Evolutionary conservation across 2,888 invertebrate species (phyloP), one percentile per base, ranked within the genome.

Genomic region (Heliconius cydno): DNA sequence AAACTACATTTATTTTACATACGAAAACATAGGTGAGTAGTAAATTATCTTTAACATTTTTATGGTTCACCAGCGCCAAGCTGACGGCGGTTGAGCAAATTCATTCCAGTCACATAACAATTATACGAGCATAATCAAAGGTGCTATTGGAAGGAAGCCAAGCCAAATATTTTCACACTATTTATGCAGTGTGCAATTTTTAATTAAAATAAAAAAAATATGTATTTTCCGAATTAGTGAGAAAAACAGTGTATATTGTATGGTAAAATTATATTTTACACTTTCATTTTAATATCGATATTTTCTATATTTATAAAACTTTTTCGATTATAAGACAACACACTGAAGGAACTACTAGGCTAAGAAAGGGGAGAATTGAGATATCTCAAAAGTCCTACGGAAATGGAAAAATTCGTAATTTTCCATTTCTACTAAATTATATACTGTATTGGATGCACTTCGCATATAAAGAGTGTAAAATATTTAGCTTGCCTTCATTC

Each of bases 61-160:
- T 73, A 70, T 78, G 74, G 77, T n/a, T 38, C 41, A 63, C 52
- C 46, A 65, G 63, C 68, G 78, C 80, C 76, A 75, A 81, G 80
- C 25, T 70, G 70, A 70, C 70, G 79, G 82, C 19, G 82, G 71
- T 78, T 68, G 79, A 75, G 77, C 67, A 72, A 82, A 83, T 81
- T 79, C 81, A 77, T 81, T 84, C 78, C 80, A 79, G 80, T 80
- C 78, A 79, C 60, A 70, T 75, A 80, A 78, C 82, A 82, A 83
- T 83, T 82, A 84, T 81, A 80, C 41, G 25, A 46, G 70, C 41
- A 41, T 81, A 81, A 83, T 83, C 79, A 80, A 78, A 83, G 82
- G 84, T 83, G 83, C 73, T 63, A 82, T 75, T 83, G 84, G 84
- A 82, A 75, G 28, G 34, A 52, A 65, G 82, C 84, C 84, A 84